phyloP scores from a whole-genome alignment of 2,888 invertebrate species.

The Tipula vernalis region DNA sequence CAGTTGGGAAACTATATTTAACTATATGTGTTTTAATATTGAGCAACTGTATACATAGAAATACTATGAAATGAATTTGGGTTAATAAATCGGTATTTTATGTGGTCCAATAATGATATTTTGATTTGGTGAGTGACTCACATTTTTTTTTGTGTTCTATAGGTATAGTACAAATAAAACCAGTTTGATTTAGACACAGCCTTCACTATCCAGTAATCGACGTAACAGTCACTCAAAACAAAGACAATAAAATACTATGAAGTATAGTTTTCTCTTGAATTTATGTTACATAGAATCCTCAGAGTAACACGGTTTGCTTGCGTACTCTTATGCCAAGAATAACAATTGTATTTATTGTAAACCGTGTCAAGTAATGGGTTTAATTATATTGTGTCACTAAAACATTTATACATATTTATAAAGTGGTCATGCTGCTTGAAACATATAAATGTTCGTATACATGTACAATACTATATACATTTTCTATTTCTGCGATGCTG shows the following conservation, averaged over 20 bases:
- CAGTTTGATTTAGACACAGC: neutral
- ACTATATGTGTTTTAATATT: no score
- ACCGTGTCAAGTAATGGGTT: neutral
- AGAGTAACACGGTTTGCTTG: neutral
- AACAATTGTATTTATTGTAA: neutral
- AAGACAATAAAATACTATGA: no score
- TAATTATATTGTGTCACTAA: neutral
- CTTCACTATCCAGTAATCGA: neutral
- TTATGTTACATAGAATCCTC: neutral
- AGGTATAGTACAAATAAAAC: neutral
- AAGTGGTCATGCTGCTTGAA: no score
- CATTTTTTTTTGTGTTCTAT: neutral
- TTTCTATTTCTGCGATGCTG: neutral
- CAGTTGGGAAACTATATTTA: no score
- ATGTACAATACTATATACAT: neutral
- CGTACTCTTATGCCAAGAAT: neutral
- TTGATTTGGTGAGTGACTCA: no score
- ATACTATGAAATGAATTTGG: neutral
- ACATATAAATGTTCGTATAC: neutral
- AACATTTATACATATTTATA: neutral
- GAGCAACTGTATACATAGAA: neutral
- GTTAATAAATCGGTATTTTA: no score
- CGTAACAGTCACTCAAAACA: neutral
- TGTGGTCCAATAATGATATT: neutral
- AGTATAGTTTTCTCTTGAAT: neutral